These are phyloP conservation scores for Toxotes jaculatrix DNA, from an alignment of 2,113 vertebrate species.

Conservation along the genomic window DNA sequence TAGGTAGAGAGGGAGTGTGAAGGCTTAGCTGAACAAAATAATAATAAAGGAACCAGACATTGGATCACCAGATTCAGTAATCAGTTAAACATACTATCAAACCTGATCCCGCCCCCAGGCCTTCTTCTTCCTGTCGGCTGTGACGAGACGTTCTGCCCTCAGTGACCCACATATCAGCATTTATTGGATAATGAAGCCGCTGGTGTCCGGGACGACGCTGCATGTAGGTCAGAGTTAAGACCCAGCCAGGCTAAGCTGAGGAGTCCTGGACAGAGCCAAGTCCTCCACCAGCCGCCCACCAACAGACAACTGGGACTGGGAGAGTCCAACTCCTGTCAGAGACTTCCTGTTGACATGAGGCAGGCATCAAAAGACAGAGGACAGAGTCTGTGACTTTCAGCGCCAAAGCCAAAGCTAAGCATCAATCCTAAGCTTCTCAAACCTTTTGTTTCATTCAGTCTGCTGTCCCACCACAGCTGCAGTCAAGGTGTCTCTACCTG, in stretches of 20 bases:
- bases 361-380: too few relatives aligned
- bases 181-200: slow-evolving; percentile 44
- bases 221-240: slow-evolving; percentile 71
- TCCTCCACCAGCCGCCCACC: not conserved
- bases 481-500: too few relatives aligned
- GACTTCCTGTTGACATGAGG: slow-evolving; percentile 44
- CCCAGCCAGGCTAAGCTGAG: slow-evolving; percentile 1
- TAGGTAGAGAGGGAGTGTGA: not conserved
- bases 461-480: too few relatives aligned
- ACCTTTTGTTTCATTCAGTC: too few relatives aligned
- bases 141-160: not conserved
- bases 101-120: not conserved
- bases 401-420: too few relatives aligned
- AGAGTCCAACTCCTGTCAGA: slow-evolving; percentile 22
- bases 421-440: too few relatives aligned
- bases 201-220: slow-evolving; percentile 11
- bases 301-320: not conserved
- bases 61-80: too few relatives aligned
- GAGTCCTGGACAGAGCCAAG: slow-evolving; percentile 26
- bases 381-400: too few relatives aligned
- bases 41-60: too few relatives aligned
- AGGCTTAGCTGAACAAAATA: too few relatives aligned
- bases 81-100: too few relatives aligned
- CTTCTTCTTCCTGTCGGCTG: not conserved
- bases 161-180: slow-evolving; percentile 54